These are phyloP conservation scores for Oryctolagus cuniculus DNA, from an alignment of 2,113 vertebrate genomes.

Conservation along the genomic window DNA sequence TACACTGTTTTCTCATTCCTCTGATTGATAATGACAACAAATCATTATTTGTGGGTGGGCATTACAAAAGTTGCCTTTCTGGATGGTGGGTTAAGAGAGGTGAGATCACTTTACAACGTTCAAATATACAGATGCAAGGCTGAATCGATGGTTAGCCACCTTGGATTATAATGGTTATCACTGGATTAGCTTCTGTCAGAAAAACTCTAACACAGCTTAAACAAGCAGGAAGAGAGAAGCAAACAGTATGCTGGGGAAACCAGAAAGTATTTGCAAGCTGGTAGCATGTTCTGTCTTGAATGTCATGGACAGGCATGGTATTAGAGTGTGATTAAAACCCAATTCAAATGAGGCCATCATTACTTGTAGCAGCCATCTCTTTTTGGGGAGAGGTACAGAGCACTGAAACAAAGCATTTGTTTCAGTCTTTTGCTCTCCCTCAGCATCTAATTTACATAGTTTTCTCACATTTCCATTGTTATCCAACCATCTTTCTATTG, in stretches of 20 bases:
- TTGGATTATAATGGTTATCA: background rate
- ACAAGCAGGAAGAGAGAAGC: background rate
- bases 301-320: background rate
- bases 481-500: background rate
- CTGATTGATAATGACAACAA: constrained; percentile 49
- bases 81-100: background rate
- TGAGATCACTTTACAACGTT: constrained; percentile 42
- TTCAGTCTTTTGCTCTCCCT: background rate
- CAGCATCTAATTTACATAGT: background rate
- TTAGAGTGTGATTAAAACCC: background rate
- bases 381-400: background rate
- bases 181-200: background rate
- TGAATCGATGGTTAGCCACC: background rate
- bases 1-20: background rate
- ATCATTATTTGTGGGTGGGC: background rate
- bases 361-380: background rate
- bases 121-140: background rate
- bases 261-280: background rate
- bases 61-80: constrained; percentile 40
- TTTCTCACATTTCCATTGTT: background rate
- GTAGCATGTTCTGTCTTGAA: background rate
- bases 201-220: background rate
- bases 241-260: background rate
- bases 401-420: background rate
- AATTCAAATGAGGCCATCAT: background rate